Evolutionary conservation across 2,888 invertebrate species (phyloP).

Genomic region (Tipula helvola): DNA sequence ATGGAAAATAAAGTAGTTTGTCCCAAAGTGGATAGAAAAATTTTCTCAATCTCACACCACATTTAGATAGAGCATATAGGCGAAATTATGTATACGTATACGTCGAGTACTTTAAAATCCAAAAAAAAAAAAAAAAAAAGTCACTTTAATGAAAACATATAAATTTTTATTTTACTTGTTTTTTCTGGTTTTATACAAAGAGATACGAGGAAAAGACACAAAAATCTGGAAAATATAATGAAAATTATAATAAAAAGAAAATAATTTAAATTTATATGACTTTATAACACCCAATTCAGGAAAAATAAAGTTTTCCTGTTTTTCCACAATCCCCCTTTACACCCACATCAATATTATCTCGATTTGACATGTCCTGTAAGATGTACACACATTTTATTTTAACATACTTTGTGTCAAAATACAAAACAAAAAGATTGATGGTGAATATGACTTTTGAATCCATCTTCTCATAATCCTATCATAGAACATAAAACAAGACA

Average conservation of each 20-base stretch:
- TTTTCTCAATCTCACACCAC: background rate
- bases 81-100: background rate
- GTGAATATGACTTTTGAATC: background rate
- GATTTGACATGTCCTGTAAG: no score
- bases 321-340: background rate
- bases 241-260: background rate
- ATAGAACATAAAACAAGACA: no score
- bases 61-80: background rate
- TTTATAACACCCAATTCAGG: background rate
- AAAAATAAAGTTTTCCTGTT: background rate
- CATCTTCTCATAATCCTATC: background rate
- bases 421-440: background rate
- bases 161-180: background rate
- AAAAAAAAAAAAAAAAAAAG: background rate
- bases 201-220: background rate
- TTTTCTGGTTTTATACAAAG: background rate
- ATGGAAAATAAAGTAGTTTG: background rate
- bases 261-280: background rate
- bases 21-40: background rate
- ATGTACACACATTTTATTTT: no score
- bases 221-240: background rate
- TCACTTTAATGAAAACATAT: background rate
- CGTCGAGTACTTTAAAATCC: background rate
- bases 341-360: background rate
- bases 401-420: background rate